Conservation (phyloP, 2,888 invertebrate species). For the Capitulum mitella region DNA sequence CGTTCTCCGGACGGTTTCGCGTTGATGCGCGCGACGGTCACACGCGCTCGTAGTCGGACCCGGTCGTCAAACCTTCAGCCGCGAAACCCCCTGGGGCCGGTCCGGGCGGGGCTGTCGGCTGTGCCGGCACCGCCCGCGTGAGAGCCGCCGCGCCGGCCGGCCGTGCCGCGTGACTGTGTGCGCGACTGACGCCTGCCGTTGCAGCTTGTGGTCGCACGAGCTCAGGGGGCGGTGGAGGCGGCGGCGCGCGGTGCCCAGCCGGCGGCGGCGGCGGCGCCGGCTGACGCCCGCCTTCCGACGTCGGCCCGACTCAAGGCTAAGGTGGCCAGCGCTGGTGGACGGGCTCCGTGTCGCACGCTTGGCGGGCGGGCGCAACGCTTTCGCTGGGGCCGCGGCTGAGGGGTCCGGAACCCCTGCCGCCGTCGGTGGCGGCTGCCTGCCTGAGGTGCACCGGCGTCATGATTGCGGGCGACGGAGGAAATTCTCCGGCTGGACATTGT, state of each 20-base stretch:
- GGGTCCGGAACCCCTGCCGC: too few species aligned
- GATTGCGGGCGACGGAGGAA: too few species aligned
- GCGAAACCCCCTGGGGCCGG: neutral
- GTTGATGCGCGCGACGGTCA: too few species aligned
- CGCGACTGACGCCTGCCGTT: neutral
- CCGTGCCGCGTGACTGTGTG: neutral
- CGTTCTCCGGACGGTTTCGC: too few species aligned
- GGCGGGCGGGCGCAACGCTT: neutral
- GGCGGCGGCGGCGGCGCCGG: neutral
- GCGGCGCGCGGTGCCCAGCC: neutral
- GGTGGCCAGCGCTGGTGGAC: neutral
- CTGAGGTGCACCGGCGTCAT: too few species aligned
- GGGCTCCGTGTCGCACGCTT: neutral
- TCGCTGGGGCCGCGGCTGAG: too few species aligned
- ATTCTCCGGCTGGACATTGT: too few species aligned
- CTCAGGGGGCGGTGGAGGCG: neutral
- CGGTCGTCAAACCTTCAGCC: too few species aligned
- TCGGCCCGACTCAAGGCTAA: slow-evolving; percentile 24
- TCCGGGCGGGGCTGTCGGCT: neutral
- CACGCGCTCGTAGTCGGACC: too few species aligned
- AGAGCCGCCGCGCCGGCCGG: neutral
- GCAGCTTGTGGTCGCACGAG: neutral
- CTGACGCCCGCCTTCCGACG: neutral
- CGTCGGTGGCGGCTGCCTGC: too few species aligned
- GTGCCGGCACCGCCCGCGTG: neutral